Conservation (phyloP, 1,140 invertebrate species). For the Drosophila obscura region DNA sequence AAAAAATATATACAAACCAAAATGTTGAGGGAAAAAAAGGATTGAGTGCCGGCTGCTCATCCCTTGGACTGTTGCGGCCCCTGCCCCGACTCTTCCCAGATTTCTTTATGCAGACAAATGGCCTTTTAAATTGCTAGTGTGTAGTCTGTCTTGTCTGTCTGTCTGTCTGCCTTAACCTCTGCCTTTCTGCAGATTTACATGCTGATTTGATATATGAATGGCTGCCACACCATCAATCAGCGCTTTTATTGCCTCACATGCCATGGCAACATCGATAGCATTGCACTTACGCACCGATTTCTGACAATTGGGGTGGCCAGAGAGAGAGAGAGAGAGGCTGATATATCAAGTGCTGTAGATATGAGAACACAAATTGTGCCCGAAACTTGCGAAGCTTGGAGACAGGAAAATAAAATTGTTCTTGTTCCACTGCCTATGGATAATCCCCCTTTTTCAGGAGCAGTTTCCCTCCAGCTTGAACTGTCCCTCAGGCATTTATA, state of each 20-base stretch:
- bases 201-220: constrained; percentile 78
- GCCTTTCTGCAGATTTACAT: constrained; percentile 58
- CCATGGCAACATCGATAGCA: constrained; percentile 35
- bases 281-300: constrained; percentile 48
- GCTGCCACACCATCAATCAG: constrained; percentile 68
- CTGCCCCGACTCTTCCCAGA: not conserved
- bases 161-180: constrained; percentile 12
- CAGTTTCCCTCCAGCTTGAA: no score
- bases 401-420: not conserved
- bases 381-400: not conserved
- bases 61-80: not conserved
- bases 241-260: constrained; percentile 47
- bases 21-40: constrained; percentile 23
- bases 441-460: no score
- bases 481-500: no score
- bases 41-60: not conserved
- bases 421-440: no score
- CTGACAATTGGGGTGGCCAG: constrained; percentile 22
- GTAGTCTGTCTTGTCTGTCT: constrained; percentile 46
- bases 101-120: constrained; percentile 72
- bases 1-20: constrained; percentile 1
- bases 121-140: constrained; percentile 75
- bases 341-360: constrained; percentile 26
- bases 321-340: constrained; percentile 7
- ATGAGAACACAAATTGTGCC: not conserved